phyloP scores from a whole-genome alignment of 2,113 vertebrate species.

The Albula goreensis region DNA sequence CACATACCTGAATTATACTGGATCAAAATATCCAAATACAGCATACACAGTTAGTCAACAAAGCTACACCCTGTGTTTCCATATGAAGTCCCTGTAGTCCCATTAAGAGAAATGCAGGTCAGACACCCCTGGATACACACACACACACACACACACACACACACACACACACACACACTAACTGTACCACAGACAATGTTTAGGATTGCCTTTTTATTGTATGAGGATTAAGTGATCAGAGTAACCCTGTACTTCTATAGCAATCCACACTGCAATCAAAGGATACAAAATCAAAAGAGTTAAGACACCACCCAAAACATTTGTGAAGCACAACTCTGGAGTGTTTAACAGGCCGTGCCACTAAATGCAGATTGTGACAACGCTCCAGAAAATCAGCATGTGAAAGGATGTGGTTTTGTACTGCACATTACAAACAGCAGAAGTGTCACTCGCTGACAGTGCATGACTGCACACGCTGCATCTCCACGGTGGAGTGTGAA shows the following conservation, averaged over 20 bases:
- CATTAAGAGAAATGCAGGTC: no score
- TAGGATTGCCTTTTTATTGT: not conserved
- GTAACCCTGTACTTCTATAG: not conserved
- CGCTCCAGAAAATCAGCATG: not conserved
- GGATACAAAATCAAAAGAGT: no score
- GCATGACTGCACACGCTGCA: not conserved
- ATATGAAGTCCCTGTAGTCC: no score
- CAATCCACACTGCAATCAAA: slow-evolving; percentile 21
- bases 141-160: no score
- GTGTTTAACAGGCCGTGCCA: not conserved
- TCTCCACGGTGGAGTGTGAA: not conserved
- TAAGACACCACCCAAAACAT: no score
- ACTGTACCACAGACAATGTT: not conserved
- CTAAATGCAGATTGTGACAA: not conserved
- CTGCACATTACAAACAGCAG: not conserved
- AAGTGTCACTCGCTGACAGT: slow-evolving; percentile 6
- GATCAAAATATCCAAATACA: not conserved
- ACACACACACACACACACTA: no score
- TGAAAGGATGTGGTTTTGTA: not conserved
- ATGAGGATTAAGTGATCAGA: slow-evolving; percentile 2
- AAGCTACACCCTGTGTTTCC: no score
- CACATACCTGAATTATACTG: slow-evolving; percentile 26
- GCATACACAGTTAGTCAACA: no score
- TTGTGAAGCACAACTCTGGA: no score
- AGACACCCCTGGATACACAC: no score